phyloP scores from a whole-genome alignment of 1,140 invertebrate genomes.

The Diorhabda elongata region DNA sequence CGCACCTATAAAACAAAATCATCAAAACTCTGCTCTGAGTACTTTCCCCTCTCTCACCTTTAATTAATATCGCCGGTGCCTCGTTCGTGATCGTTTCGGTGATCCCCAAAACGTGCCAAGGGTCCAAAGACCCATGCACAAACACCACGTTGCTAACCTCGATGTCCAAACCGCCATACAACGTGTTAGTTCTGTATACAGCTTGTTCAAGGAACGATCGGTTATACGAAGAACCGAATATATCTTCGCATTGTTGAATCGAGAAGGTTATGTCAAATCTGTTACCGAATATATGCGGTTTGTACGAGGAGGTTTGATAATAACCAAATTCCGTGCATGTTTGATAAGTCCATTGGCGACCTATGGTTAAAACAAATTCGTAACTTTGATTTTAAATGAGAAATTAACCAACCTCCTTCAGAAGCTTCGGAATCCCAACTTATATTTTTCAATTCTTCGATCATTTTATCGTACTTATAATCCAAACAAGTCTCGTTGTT shows the following conservation, averaged over 20 bases:
- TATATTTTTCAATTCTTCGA: slow-evolving; percentile 65
- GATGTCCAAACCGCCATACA: slow-evolving; percentile 74
- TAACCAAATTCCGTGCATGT: slow-evolving; percentile 95
- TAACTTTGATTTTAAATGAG: neutral
- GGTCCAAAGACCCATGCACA: slow-evolving; percentile 88
- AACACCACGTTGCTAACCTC: slow-evolving; percentile 73
- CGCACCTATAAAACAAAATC: slow-evolving; percentile 14
- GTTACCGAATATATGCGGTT: slow-evolving; percentile 71
- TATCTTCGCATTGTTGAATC: slow-evolving; percentile 75
- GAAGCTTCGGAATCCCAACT: slow-evolving; percentile 61
- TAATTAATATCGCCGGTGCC: slow-evolving; percentile 68
- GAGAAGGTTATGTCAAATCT: slow-evolving; percentile 77
- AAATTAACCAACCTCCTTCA: slow-evolving; percentile 56
- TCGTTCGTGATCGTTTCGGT: slow-evolving; percentile 53
- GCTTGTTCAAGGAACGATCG: slow-evolving; percentile 55
- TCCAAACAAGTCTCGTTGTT: slow-evolving; percentile 76
- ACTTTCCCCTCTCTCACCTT: slow-evolving; percentile 51
- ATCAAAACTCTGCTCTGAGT: neutral
- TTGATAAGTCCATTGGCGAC: slow-evolving; percentile 89
- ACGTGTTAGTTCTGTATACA: slow-evolving; percentile 68
- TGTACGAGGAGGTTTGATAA: slow-evolving; percentile 80
- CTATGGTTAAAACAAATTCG: slow-evolving; percentile 39
- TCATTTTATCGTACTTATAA: slow-evolving; percentile 76
- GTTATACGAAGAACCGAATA: slow-evolving; percentile 67
- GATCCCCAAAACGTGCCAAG: slow-evolving; percentile 85